Conservation (phyloP, 2,797 vertebrate species). For the Tympanoctomys barrerae region DNA sequence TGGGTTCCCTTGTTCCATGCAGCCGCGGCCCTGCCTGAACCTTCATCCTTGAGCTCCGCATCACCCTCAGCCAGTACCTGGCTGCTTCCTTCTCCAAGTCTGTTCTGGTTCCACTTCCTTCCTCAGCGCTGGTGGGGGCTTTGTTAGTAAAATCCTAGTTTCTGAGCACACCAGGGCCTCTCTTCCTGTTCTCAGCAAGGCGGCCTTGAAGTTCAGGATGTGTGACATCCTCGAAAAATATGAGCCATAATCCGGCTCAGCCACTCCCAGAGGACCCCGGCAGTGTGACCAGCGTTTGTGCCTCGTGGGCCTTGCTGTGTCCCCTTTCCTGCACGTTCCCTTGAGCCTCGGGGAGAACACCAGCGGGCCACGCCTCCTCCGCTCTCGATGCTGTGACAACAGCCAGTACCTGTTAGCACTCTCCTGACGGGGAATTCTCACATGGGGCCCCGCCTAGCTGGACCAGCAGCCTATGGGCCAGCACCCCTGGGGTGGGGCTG, state of each 20-base stretch:
- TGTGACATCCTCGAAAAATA: neutral
- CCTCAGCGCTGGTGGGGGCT: neutral
- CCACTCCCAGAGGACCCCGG: rapidly evolving
- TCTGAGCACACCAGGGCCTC: neutral
- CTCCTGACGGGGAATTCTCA: neutral
- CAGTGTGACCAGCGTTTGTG: rapidly evolving
- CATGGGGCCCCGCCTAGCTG: neutral
- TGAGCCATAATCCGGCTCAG: rapidly evolving
- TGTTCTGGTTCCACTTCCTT: neutral
- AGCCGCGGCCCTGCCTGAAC: rapidly evolving
- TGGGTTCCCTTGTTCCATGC: rapidly evolving
- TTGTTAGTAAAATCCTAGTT: neutral
- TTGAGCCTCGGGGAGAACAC: neutral
- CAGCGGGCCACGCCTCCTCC: rapidly evolving
- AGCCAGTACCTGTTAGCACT: rapidly evolving
- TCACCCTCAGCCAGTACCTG: neutral
- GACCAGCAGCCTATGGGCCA: neutral
- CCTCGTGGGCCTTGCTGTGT: rapidly evolving
- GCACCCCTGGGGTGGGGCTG: neutral
- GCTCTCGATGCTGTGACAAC: neutral
- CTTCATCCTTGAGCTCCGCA: rapidly evolving
- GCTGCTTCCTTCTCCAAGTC: neutral
- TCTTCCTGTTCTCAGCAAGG: neutral
- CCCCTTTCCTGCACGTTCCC: rapidly evolving
- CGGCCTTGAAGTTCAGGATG: neutral